phyloP scores from a whole-genome alignment of 2,888 invertebrate species.

The Drosophila nr. perissopoda region DNA sequence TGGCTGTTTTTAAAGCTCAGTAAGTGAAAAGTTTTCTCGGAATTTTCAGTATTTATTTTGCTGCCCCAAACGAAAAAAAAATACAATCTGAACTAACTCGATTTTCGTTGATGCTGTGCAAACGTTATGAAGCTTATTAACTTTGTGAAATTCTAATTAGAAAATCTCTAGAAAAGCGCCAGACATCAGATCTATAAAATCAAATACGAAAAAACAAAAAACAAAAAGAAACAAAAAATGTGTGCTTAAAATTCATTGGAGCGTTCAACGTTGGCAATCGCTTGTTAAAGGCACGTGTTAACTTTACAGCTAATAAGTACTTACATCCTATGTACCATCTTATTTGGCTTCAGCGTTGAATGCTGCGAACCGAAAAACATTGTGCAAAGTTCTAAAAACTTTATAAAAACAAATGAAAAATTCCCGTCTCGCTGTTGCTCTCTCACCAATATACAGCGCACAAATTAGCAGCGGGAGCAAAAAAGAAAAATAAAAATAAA shows the following conservation, averaged over 20 bases:
- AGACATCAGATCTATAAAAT: constrained; percentile 33
- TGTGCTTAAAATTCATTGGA: constrained; percentile 57
- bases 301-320: constrained; percentile 48
- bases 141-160: constrained; percentile 60
- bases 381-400: constrained; percentile 53
- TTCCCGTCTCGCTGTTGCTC: constrained; percentile 20
- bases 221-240: neutral
- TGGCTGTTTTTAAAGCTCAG: neutral
- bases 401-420: constrained; percentile 60
- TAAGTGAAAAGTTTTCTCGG: constrained; percentile 6
- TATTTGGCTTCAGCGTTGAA: constrained; percentile 1
- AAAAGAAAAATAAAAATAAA: constrained; percentile 2
- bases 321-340: constrained; percentile 14
- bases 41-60: neutral
- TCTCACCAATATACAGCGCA: constrained; percentile 20
- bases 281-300: constrained; percentile 51
- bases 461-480: constrained; percentile 22
- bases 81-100: constrained; percentile 18
- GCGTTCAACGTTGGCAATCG: constrained; percentile 44
- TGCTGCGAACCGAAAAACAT: constrained; percentile 23
- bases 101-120: constrained; percentile 24
- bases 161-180: constrained; percentile 5
- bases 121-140: constrained; percentile 30
- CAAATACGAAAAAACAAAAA: constrained; percentile 1
- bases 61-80: neutral